phyloP scores from a whole-genome alignment of 2,888 invertebrate species.

The Scrobipalpa atriplicella region DNA sequence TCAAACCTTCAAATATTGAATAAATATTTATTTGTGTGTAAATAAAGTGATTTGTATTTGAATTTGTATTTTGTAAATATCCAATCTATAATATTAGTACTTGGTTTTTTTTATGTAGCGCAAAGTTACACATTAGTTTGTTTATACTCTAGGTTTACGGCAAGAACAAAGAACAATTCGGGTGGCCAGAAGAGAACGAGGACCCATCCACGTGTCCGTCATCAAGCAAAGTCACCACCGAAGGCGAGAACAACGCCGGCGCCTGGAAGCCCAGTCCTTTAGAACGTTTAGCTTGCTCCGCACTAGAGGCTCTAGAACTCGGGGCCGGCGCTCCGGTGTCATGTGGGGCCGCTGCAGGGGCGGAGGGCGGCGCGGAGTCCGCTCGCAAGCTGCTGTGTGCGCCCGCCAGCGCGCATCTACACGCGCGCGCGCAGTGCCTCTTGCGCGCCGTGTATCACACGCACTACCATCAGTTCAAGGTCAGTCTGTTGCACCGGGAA shows the following conservation, averaged over 20 bases:
- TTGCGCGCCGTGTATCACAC: constrained; percentile 90
- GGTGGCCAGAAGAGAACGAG: constrained; percentile 98
- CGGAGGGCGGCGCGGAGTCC: constrained; percentile 63
- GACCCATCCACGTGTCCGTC: constrained; percentile 83
- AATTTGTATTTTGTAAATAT: too few species aligned
- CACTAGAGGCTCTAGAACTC: constrained; percentile 51
- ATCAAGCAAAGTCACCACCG: constrained; percentile 72
- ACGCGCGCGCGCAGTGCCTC: constrained; percentile 88
- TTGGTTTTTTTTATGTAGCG: background rate
- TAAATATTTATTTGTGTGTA: too few species aligned
- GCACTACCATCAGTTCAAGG: constrained; percentile 94
- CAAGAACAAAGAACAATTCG: constrained; percentile 97
- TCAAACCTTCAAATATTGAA: too few species aligned
- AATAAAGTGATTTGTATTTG: too few species aligned
- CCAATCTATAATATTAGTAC: too few species aligned
- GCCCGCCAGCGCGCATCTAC: constrained; percentile 67
- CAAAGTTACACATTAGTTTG: background rate
- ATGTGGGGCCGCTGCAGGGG: constrained; percentile 50
- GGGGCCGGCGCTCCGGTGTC: constrained; percentile 53
- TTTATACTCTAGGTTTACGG: constrained; percentile 86
- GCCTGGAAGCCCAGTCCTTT: constrained; percentile 70
- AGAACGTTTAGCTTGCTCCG: constrained; percentile 73
- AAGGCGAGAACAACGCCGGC: constrained; percentile 58
- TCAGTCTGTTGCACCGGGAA: constrained; percentile 42
- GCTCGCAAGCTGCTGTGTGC: constrained; percentile 71